A percentile compares a stretch with the other conserved stretches of the same genome.
phyloP scores from a whole-genome alignment of 2,797 vertebrate species.

The Takifugu ocellatus region DNA sequence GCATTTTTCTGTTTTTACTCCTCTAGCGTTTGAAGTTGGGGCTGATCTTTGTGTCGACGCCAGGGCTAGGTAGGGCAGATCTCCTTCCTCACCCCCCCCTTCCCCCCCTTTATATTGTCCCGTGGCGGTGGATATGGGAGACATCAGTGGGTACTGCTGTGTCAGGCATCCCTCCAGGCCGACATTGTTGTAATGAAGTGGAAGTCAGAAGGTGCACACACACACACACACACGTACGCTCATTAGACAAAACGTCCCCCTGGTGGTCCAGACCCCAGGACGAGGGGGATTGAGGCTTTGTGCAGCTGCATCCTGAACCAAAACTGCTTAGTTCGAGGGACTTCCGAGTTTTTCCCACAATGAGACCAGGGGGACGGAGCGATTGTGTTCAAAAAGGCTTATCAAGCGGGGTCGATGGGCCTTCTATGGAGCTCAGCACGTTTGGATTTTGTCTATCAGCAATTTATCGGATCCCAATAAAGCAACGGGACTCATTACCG shows the following conservation, averaged over 20 bases:
- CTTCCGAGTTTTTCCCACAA: constrained; percentile 52
- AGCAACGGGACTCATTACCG: too few species aligned
- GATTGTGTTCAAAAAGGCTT: constrained; percentile 61
- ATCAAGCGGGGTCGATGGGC: constrained; percentile 40
- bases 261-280: constrained; percentile 47
- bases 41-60: constrained; percentile 39
- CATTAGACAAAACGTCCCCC: constrained; percentile 62
- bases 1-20: constrained; percentile 21
- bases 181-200: constrained; percentile 60
- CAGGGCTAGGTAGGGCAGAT: constrained; percentile 34
- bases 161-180: constrained; percentile 54
- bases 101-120: constrained; percentile 49
- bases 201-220: constrained; percentile 14
- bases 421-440: constrained; percentile 52
- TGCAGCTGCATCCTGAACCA: constrained; percentile 56
- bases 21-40: constrained; percentile 61
- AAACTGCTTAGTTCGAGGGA: constrained; percentile 66
- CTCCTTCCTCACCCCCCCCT: constrained; percentile 27
- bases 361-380: constrained; percentile 58
- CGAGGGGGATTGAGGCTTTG: constrained; percentile 37
- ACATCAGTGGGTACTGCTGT: constrained; percentile 59
- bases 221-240: constrained; percentile 25
- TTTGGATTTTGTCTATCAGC: constrained; percentile 53
- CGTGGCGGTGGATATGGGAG: constrained; percentile 50
- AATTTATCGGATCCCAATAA: constrained; percentile 11